Evolutionary conservation across 2,113 vertebrate species (phyloP).

Genomic region (Entelurus aequoreus): DNA sequence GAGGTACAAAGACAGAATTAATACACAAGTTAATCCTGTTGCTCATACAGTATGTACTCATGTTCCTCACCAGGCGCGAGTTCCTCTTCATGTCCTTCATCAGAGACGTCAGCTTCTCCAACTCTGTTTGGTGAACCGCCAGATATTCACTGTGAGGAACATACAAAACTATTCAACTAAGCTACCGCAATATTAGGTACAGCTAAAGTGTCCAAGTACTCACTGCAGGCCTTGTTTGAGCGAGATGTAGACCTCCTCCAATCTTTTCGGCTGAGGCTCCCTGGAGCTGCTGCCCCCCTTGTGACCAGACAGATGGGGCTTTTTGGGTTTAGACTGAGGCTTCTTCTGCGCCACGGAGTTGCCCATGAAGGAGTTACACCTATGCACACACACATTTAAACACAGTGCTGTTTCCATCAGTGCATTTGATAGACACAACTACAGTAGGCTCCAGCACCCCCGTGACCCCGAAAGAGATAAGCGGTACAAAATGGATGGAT

Average conservation of each 20-base stretch:
- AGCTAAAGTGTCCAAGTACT: slow-evolving; percentile 53
- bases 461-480: no score
- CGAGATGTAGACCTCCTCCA: slow-evolving; percentile 89
- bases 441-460: no score
- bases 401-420: background rate
- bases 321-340: slow-evolving; percentile 91
- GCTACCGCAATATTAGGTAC: background rate
- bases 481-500: no score
- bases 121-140: slow-evolving; percentile 88
- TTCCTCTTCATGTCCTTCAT: slow-evolving; percentile 98
- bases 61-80: slow-evolving; percentile 85
- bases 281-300: slow-evolving; percentile 81
- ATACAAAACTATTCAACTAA: background rate
- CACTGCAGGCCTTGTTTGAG: slow-evolving; percentile 92
- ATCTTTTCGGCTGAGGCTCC: slow-evolving; percentile 87
- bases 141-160: slow-evolving; percentile 81
- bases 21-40: background rate
- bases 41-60: no score
- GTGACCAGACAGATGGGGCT: slow-evolving; percentile 85
- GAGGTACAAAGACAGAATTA: slow-evolving; percentile 21
- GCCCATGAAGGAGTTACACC: slow-evolving; percentile 97
- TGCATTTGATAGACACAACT: background rate
- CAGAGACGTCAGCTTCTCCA: slow-evolving; percentile 88
- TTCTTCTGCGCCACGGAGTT: slow-evolving; percentile 88
- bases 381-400: slow-evolving; percentile 47